Conservation (phyloP, 2,113 vertebrate species). For the Corvus moneduloides region DNA sequence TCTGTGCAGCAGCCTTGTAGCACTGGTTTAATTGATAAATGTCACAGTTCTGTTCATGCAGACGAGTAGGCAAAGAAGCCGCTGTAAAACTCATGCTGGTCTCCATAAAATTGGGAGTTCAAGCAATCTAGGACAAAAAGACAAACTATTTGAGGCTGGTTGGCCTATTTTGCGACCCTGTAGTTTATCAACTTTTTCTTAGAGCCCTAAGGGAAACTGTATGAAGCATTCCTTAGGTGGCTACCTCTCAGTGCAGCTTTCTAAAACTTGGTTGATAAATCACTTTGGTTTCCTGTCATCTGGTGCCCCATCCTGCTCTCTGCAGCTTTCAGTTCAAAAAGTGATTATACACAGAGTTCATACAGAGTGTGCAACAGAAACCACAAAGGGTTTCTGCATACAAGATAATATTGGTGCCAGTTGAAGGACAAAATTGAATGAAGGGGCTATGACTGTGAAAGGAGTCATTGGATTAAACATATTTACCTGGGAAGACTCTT, state of each 20-base stretch:
- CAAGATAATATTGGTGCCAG: neutral
- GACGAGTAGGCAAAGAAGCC: neutral
- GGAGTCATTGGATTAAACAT: neutral
- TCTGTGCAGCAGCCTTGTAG: neutral
- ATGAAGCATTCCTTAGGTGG: neutral
- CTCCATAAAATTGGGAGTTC: neutral
- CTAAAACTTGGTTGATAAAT: conserved; percentile 27
- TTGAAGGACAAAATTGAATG: neutral
- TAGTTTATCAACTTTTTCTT: neutral
- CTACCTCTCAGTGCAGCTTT: neutral
- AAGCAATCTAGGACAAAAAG: neutral
- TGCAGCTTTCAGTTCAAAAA: conserved; percentile 3
- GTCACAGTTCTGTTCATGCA: neutral
- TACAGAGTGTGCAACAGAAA: neutral
- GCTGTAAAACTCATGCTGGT: neutral
- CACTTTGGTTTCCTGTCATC: neutral
- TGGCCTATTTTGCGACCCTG: neutral
- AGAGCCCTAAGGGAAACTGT: neutral
- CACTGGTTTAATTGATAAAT: neutral
- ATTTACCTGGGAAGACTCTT: neutral
- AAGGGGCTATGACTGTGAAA: neutral
- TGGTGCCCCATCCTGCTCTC: neutral
- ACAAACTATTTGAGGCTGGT: neutral
- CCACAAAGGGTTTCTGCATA: neutral
- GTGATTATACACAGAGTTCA: neutral